A percentile compares a stretch with the other conserved stretches of the same genome.
These are phyloP conservation scores for Spialia ferax DNA, from an alignment of 2,888 invertebrate genomes.

Conservation along the genomic window DNA sequence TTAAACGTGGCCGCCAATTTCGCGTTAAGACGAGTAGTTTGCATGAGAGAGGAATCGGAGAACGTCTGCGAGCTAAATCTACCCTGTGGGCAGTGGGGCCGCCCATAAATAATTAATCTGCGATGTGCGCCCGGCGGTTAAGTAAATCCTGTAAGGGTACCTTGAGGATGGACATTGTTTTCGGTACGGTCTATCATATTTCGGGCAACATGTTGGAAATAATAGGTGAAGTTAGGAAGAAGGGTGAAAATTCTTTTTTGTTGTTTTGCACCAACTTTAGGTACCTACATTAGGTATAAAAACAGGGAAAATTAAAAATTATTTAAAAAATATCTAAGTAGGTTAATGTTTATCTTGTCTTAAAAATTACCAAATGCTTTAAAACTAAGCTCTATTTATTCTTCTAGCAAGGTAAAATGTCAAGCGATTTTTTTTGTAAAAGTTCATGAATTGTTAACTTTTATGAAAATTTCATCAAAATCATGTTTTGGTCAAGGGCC, in stretches of 20 bases:
- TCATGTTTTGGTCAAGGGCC: too few species aligned
- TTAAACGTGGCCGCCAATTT: conserved; percentile 76
- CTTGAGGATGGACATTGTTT: conserved; percentile 53
- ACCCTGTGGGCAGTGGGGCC: conserved; percentile 69
- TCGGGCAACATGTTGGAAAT: neutral
- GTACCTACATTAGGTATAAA: too few species aligned
- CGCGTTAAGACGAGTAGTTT: conserved; percentile 83
- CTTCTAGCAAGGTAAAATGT: too few species aligned
- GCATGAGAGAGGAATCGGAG: conserved; percentile 80
- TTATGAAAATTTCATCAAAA: too few species aligned
- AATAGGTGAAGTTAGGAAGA: neutral
- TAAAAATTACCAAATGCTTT: too few species aligned
- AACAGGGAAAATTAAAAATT: too few species aligned
- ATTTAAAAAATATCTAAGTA: too few species aligned
- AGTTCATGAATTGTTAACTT: too few species aligned
- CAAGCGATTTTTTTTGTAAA: too few species aligned
- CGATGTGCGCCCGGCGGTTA: conserved; percentile 78
- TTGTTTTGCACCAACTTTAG: neutral
- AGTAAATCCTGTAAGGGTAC: conserved; percentile 68
- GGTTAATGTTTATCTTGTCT: too few species aligned
- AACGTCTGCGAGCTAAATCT: conserved; percentile 82
- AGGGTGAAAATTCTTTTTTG: neutral
- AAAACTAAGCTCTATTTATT: too few species aligned
- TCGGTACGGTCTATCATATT: conserved; percentile 46
- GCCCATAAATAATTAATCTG: conserved; percentile 85